These are phyloP conservation scores for Drosophila trapezifrons DNA, from an alignment of 1,140 invertebrate species.

Conservation along the genomic window DNA sequence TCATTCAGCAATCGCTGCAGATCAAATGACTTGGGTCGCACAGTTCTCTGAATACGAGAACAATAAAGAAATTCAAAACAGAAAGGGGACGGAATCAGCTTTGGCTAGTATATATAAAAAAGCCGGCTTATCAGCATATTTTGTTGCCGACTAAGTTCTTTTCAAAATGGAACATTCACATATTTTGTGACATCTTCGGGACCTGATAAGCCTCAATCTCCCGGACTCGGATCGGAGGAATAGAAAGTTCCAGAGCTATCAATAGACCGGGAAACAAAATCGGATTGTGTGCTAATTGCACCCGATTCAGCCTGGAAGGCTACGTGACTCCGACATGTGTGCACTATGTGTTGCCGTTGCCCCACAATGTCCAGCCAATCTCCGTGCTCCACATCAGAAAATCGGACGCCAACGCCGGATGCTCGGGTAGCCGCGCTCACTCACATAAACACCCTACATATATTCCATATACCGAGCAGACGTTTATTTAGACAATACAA, in stretches of 20 bases:
- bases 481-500: constrained; percentile 48
- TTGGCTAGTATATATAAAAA: constrained; percentile 28
- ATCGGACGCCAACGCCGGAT: constrained; percentile 64
- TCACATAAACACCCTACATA: constrained; percentile 17
- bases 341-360: constrained; percentile 41
- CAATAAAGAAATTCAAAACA: constrained; percentile 20
- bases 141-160: constrained; percentile 31
- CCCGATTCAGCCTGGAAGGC: constrained; percentile 25
- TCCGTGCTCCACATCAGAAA: constrained; percentile 65
- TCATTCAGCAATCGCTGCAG: constrained; percentile 20
- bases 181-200: constrained; percentile 43
- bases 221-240: constrained; percentile 9
- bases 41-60: constrained; percentile 44
- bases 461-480: constrained; percentile 22
- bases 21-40: constrained; percentile 59
- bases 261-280: constrained; percentile 47
- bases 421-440: constrained; percentile 31
- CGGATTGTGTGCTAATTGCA: constrained; percentile 51
- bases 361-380: constrained; percentile 65
- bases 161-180: constrained; percentile 16
- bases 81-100: constrained; percentile 37
- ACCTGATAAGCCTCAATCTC: constrained; percentile 55
- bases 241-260: constrained; percentile 65
- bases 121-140: constrained; percentile 69
- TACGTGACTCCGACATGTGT: constrained; percentile 69